Base-by-base conservation (phyloP, 2,113 vertebrate genomes). In the Spheniscus mendiculus region DNA sequence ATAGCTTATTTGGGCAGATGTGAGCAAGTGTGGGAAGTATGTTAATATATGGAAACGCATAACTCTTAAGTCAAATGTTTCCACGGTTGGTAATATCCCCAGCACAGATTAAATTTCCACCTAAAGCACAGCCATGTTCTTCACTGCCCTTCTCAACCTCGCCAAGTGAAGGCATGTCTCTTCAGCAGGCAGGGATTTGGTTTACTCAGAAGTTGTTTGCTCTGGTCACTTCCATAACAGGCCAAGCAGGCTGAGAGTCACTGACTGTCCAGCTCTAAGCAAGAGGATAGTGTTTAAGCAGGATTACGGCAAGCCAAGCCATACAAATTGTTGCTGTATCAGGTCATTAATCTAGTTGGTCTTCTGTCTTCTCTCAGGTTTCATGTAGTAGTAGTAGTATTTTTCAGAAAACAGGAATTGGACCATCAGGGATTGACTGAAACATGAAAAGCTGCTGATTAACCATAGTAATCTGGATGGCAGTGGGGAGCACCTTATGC, bases 1-100 rank as follows among this genome's bases (percentile, higher is more conserved):
- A 63, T 95, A 93, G 94, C 96, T 97, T 96, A 93, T 97, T 98
- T 97, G 87, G 93, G 94, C 94, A 94, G 94, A 97, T 97, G 91
- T 93, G 90, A 96, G 66, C 94, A 93, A 97, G 95, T 93, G 87
- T 86, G 63, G 91, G 89, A 97, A 94, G 79, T 91, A 95, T 97
- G 93, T 92, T 97, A 97, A 94, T 97, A 92, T 88, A 93, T 97
- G 96, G 97, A 97, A 96, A 93, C 71, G 12, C 45, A 10, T 94
- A 95, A 78, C 92, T 95, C 93, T 93, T 93, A 94, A 98, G 93
- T 95, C 95, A 93, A 86, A 92, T 95, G 73, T 97, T 97, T 97
- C 94, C 97, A 95, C 86, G 70, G 96, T 96, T 92, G 87, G 93
- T 96, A 97, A 96, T 95, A 96, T 91, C 83, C 80, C 80, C 55